Conservation (phyloP, 2,888 invertebrate species). For the Argynnis bischoffii region DNA sequence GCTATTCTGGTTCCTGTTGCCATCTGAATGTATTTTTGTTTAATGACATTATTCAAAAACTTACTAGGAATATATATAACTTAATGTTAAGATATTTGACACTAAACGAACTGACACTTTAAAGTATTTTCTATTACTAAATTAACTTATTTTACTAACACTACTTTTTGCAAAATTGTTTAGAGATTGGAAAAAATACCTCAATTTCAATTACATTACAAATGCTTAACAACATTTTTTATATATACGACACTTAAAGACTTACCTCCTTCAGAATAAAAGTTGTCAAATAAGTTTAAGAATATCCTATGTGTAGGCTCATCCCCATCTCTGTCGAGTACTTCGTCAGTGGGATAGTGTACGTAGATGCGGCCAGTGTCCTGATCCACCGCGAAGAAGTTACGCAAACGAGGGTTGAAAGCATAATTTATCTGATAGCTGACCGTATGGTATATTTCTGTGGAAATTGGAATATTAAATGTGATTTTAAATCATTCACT, state of each 20-base stretch:
- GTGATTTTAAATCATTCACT: not conserved
- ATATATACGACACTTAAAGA: no score
- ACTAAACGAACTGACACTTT: no score
- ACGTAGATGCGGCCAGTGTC: slow-evolving; percentile 73
- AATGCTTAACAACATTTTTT: no score
- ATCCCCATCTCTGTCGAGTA: slow-evolving; percentile 78
- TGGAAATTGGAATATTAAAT: slow-evolving; percentile 23
- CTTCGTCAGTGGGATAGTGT: slow-evolving; percentile 64
- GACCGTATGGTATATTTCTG: slow-evolving; percentile 78
- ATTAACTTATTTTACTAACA: no score
- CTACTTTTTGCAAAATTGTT: no score
- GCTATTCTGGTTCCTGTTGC: slow-evolving; percentile 61
- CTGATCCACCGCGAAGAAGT: slow-evolving; percentile 78
- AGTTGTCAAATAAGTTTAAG: slow-evolving; percentile 80
- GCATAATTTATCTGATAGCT: slow-evolving; percentile 78
- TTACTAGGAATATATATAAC: not conserved
- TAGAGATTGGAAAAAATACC: no score
- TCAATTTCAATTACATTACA: no score
- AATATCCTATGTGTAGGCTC: slow-evolving; percentile 71
- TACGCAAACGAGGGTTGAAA: slow-evolving; percentile 63
- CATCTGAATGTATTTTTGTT: slow-evolving; percentile 51
- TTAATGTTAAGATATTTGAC: not conserved
- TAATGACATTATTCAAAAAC: not conserved
- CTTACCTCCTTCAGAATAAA: slow-evolving; percentile 67
- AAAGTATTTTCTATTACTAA: no score